Base-by-base conservation (phyloP, 2,797 vertebrate genomes). In the Pagetopsis macropterus region DNA sequence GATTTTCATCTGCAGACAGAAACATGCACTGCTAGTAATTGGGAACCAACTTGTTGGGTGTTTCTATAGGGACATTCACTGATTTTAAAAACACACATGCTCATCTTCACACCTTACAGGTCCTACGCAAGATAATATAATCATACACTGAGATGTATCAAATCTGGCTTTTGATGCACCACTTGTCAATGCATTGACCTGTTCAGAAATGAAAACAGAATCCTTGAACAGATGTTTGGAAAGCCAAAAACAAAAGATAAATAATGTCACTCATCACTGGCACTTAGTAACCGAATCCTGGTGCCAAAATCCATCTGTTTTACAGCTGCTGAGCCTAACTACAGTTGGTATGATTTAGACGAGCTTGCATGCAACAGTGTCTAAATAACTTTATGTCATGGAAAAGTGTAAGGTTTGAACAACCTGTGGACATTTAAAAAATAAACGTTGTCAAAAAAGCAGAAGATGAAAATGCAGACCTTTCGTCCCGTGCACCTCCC, bases 401-500 rank as follows among this genome's bases (percentile, higher is more conserved):
- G 9, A 21, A 27, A 14, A 8, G 1, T 27, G 27, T 15, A 5
- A 46, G 3, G 40, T 40, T 58, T 19, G 10, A 64, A 58, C 15
- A 60, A 14, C 10, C 17, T 27, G 17, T 56, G 16, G 15, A 15
- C 54, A 60, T 46, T 46, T 7, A 55, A 5, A 45, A 19, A 59
- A 31, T 2, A 1, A 17, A 16, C 52, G 19, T 57, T 1, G 31
- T 27, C 27, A 48, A 31, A 37, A 23, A 21, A 5, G 10, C 19
- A 14, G 1, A 37, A 17, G 8, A 21, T 15, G 8, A 58, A 21
- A 33, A 74, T 10, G 2, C 12, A 40, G 3, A 16, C 98, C 98
- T 95, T 95, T 96, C 12, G 92, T 88, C 78, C 94, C 94, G 90
- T 96, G 95, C 62, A 95, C 91, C 83, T 97, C 96, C 84, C 95